Evolutionary conservation across 2,113 vertebrate genomes (phyloP), one percentile per base, ranked within the genome.

Genomic region (Emydura subglobosa): DNA sequence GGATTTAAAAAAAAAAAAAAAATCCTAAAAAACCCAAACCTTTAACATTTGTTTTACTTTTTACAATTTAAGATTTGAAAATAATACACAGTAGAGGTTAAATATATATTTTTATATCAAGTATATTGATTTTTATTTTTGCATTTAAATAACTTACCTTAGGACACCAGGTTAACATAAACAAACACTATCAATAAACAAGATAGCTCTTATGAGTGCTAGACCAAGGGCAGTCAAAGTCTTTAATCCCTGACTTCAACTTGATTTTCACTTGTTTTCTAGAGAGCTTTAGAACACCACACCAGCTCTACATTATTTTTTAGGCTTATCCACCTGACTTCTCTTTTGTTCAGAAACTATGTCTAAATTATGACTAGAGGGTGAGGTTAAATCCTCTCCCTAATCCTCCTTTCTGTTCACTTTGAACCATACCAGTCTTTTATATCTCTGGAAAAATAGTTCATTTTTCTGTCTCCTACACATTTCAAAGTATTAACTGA

Each of bases 401-500:
- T 82, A 6, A 61, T 91, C 90, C 92, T 49, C 44, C 39, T 68
- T 86, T 78, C 85, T 87, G 57, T 72, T 83, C 29, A 29, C 55
- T 92, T 84, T 91, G 83, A 96, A 94, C 10, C 59, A 65, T 31
- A 81, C 59, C 42, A 91, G 17, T 72, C 82, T 87, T 83, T 74
- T 24, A 80, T 7, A 47, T 8, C 27, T 80, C 85, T 86, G 80
- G 39, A 88, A 93, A 68, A 92, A 84, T 3, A 31, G 34, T 79
- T 55, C 82, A 83, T 86, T 87, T 93, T 21, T 82, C 55, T 82
- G 44, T 24, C 65, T 88, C n/a, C 79, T 91, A 68, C 57, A 47
- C 49, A 83, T 50, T 55, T 93, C 82, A 51, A 82, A 86, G 82
- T 10, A 82, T 6, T 79, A 81, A 47, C 47, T 72, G 86, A 86